phyloP scores from a whole-genome alignment of 2,888 invertebrate species.

The Axea sp. region DNA sequence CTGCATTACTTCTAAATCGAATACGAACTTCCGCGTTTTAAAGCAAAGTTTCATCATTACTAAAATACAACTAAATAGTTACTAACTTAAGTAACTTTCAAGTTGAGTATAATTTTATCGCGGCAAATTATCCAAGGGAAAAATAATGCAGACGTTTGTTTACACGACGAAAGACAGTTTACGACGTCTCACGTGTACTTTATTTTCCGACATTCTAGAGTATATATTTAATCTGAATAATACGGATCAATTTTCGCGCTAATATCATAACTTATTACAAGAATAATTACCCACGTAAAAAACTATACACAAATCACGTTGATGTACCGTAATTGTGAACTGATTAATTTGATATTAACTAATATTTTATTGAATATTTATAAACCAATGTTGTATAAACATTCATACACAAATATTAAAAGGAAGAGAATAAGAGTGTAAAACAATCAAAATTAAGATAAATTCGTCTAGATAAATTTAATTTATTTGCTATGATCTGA shows the following conservation, averaged over 20 bases:
- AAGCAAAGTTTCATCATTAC: background rate
- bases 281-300: too few relatives aligned
- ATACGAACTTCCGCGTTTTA: too few relatives aligned
- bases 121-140: slow-evolving; percentile 17
- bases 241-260: background rate
- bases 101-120: slow-evolving; percentile 34
- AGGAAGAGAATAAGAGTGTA: too few relatives aligned
- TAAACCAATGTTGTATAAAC: too few relatives aligned
- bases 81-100: slow-evolving; percentile 27
- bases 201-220: background rate
- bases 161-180: slow-evolving; percentile 44
- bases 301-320: too few relatives aligned
- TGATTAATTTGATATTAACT: too few relatives aligned
- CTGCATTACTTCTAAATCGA: too few relatives aligned
- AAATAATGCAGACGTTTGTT: slow-evolving; percentile 47
- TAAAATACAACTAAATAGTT: slow-evolving; percentile 14
- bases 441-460: slow-evolving; percentile 29
- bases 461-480: slow-evolving; percentile 39
- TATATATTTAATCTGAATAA: slow-evolving; percentile 13
- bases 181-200: slow-evolving; percentile 18
- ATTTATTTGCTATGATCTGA: slow-evolving; percentile 36
- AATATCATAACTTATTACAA: too few relatives aligned
- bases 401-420: too few relatives aligned
- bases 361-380: too few relatives aligned
- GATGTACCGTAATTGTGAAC: too few relatives aligned